phyloP scores from a whole-genome alignment of 2,797 vertebrate genomes.

The Margarornis squamiger region DNA sequence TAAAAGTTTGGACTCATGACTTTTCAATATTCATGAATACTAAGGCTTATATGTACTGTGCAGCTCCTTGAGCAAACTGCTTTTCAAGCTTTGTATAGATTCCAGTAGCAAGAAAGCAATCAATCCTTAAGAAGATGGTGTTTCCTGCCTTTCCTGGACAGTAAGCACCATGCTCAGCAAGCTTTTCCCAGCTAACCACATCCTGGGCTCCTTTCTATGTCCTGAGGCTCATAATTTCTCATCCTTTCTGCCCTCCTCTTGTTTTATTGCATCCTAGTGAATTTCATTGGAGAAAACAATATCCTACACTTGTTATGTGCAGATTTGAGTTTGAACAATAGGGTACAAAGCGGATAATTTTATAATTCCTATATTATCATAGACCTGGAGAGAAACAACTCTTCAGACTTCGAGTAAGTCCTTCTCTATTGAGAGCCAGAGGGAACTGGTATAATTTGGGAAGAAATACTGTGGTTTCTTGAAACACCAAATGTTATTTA shows the following conservation, averaged over 20 bases:
- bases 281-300: not conserved
- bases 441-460: not conserved
- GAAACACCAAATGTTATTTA: constrained; percentile 28
- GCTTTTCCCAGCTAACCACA: not conserved
- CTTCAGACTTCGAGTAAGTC: not conserved
- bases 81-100: not conserved
- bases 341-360: not conserved
- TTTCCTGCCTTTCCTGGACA: not conserved
- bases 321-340: not conserved
- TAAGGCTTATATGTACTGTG: not conserved
- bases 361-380: not conserved
- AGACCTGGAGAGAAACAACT: not conserved
- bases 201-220: not conserved
- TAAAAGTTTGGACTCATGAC: not conserved
- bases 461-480: constrained; percentile 16
- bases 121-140: not conserved
- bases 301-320: not conserved
- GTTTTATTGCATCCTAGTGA: not conserved
- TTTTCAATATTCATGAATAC: not conserved
- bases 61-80: not conserved
- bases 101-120: not conserved
- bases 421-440: not conserved
- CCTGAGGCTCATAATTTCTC: not conserved
- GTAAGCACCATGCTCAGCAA: not conserved
- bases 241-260: not conserved